These are phyloP conservation scores for Carposina sasakii DNA, from an alignment of 1,140 invertebrate genomes.

Conservation along the genomic window DNA sequence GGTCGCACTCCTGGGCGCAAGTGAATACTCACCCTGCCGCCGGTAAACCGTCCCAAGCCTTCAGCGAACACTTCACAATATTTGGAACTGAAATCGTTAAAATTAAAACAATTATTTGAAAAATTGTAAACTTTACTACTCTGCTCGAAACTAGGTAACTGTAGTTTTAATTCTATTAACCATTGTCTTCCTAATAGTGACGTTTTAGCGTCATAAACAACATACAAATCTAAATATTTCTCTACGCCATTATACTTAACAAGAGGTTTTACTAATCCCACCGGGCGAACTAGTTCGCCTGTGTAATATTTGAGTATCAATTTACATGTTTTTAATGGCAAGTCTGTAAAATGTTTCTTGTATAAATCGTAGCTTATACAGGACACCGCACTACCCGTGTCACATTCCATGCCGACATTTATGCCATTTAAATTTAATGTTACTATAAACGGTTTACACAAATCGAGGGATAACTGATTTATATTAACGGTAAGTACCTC, in stretches of 20 bases:
- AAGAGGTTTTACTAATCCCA: not conserved
- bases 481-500: not conserved
- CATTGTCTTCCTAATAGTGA: slow-evolving; percentile 3
- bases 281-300: not conserved
- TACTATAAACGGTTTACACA: not conserved
- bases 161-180: not conserved
- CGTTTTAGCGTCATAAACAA: not conserved
- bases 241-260: not conserved
- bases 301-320: slow-evolving; percentile 3
- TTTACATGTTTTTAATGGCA: not conserved
- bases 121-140: not conserved
- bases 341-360: not conserved
- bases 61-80: slow-evolving; percentile 9
- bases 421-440: not conserved
- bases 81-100: slow-evolving; percentile 2
- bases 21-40: not conserved
- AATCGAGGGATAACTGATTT: not conserved
- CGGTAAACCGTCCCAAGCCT: slow-evolving; percentile 8
- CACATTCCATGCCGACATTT: slow-evolving; percentile 4
- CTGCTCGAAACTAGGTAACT: not conserved
- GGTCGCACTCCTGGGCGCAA: not conserved
- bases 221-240: slow-evolving; percentile 8
- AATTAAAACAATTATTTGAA: not conserved
- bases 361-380: not conserved
- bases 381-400: not conserved